Evolutionary conservation across 2,113 vertebrate species (phyloP).

Genomic region (Falcunculus frontatus): DNA sequence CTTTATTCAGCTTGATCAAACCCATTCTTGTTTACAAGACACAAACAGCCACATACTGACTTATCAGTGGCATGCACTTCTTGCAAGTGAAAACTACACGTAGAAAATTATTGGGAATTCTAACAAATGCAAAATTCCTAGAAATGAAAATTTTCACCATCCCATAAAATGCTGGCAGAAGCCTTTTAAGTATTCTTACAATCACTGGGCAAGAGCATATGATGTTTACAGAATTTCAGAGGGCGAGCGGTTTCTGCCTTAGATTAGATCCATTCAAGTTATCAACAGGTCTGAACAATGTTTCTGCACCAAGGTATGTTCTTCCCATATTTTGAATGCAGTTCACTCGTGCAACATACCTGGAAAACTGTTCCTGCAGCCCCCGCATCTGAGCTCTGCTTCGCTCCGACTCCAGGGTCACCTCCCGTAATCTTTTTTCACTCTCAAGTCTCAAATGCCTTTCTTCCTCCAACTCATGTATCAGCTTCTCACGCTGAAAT

Average conservation of each 20-base stretch:
- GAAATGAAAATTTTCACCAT: not conserved
- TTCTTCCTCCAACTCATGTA: slow-evolving; percentile 91
- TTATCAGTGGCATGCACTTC: not conserved
- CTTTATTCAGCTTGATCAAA: not conserved
- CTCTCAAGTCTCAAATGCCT: slow-evolving; percentile 86
- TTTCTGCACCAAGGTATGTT: not conserved
- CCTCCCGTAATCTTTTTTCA: slow-evolving; percentile 84
- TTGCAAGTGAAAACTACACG: not conserved
- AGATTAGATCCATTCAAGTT: not conserved
- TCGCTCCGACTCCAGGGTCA: slow-evolving; percentile 83
- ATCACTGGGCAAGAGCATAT: not conserved
- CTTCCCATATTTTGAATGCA: not conserved
- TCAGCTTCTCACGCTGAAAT: slow-evolving; percentile 89
- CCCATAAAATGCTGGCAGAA: not conserved
- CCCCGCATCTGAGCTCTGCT: slow-evolving; percentile 84
- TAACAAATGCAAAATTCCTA: not conserved
- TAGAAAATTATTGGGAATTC: not conserved
- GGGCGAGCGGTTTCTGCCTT: not conserved
- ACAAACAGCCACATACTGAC: not conserved
- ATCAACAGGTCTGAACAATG: not conserved
- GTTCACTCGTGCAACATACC: slow-evolving; percentile 61
- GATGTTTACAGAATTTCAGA: not conserved
- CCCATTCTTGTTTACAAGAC: not conserved
- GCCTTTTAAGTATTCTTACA: not conserved
- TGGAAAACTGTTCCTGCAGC: slow-evolving; percentile 87